phyloP scores from a whole-genome alignment of 2,888 invertebrate species.

The Epinotia bilunana region DNA sequence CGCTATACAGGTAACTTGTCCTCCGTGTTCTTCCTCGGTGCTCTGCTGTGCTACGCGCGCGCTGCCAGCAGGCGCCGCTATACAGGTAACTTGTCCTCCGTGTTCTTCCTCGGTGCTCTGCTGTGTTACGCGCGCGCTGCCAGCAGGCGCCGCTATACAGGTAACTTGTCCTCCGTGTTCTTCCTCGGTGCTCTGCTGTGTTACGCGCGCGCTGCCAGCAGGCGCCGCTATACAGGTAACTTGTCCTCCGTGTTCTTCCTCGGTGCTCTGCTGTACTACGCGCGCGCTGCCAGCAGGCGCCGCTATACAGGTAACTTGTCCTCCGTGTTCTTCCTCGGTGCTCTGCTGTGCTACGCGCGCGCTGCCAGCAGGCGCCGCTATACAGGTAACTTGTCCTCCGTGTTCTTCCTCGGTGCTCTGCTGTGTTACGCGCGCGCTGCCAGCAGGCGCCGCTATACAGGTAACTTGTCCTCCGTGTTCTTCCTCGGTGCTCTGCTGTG shows the following conservation, averaged over 20 bases:
- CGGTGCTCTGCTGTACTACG: conserved; percentile 94
- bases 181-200: conserved; percentile 95
- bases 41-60: conserved; percentile 93
- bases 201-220: conserved; percentile 91
- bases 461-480: no score
- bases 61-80: conserved; percentile 89
- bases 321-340: conserved; percentile 96
- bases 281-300: conserved; percentile 89
- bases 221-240: conserved; percentile 91
- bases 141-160: conserved; percentile 89
- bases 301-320: conserved; percentile 92
- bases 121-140: conserved; percentile 93
- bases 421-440: conserved; percentile 93
- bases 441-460: conserved; percentile 89
- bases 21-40: conserved; percentile 96
- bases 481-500: conserved; percentile 95
- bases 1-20: conserved; percentile 92
- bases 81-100: no score
- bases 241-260: no score
- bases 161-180: no score
- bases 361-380: conserved; percentile 89
- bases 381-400: no score
- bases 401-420: conserved; percentile 96
- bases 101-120: conserved; percentile 96
- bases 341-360: conserved; percentile 93